These are phyloP conservation scores for Bergia sp. DNA, from an alignment of 92 coral and sea anemone species.

Conservation along the genomic window DNA sequence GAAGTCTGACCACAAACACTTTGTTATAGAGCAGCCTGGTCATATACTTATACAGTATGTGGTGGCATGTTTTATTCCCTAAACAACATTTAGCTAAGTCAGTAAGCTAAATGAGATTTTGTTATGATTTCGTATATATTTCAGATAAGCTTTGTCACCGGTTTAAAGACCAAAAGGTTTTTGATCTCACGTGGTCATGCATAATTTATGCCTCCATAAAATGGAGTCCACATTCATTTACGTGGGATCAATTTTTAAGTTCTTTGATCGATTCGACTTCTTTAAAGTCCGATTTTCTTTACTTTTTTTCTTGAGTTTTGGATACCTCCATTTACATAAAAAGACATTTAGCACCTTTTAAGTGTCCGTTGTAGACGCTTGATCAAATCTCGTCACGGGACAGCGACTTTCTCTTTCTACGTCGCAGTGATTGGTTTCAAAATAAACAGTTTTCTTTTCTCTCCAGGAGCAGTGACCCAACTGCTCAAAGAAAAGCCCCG, in stretches of 20 bases:
- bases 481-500: slow-evolving; percentile 24
- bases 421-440: slow-evolving; percentile 21
- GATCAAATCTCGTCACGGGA: slow-evolving; percentile 14
- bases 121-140: too few relatives aligned
- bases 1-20: not conserved
- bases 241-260: not conserved
- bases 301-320: not conserved
- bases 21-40: not conserved
- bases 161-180: slow-evolving; percentile 21
- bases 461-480: slow-evolving; percentile 34
- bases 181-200: slow-evolving; percentile 21
- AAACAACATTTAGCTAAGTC: not conserved
- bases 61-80: not conserved
- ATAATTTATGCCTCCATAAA: slow-evolving; percentile 25
- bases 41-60: not conserved
- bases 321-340: not conserved
- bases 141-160: not conserved
- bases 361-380: not conserved
- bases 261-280: not conserved
- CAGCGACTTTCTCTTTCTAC: slow-evolving; percentile 11
- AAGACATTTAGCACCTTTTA: not conserved
- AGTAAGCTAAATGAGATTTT: not conserved
- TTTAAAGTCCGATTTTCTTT: not conserved
- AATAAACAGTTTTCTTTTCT: slow-evolving; percentile 13
- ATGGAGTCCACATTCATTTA: not conserved